These are phyloP conservation scores for Lophius piscatorius DNA, from an alignment of 2,113 vertebrate genomes.

Conservation along the genomic window DNA sequence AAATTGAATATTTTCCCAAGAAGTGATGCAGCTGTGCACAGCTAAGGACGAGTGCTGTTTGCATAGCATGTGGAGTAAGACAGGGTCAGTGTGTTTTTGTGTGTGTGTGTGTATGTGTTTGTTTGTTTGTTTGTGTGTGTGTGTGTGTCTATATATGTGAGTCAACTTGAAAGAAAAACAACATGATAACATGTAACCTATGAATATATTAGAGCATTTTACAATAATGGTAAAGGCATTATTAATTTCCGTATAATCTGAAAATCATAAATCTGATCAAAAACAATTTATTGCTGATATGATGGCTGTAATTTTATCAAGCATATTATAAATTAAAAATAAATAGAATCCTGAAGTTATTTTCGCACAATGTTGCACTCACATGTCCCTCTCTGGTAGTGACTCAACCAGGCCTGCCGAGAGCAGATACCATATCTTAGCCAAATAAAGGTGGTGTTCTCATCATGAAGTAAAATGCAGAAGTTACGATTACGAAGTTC, in stretches of 20 bases:
- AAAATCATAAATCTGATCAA: neutral
- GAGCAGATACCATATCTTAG: constrained; percentile 12
- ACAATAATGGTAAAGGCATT: neutral
- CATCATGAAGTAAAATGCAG: constrained; percentile 32
- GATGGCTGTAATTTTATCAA: neutral
- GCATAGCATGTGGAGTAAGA: constrained; percentile 59
- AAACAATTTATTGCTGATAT: neutral
- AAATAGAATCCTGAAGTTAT: neutral
- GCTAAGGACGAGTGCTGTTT: constrained; percentile 71
- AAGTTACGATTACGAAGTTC: neutral
- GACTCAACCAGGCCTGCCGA: constrained; percentile 27
- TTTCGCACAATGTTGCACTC: neutral
- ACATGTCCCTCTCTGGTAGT: neutral
- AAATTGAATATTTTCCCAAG: constrained; percentile 81
- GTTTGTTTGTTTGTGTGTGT: constrained; percentile 23
- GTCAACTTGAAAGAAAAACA: constrained; percentile 2
- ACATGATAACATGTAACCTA: constrained; percentile 1
- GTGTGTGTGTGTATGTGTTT: constrained; percentile 32
- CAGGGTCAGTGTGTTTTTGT: constrained; percentile 10
- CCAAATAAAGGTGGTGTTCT: constrained; percentile 13
- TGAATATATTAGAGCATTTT: neutral
- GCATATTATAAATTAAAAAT: neutral
- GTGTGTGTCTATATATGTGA: constrained; percentile 8
- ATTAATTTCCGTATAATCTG: neutral
- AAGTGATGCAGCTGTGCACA: constrained; percentile 75